Percentiles rank a stretch among this genome's conserved stretches.
Conservation (phyloP, 2,113 vertebrate species). For the Platichthys stellatus region DNA sequence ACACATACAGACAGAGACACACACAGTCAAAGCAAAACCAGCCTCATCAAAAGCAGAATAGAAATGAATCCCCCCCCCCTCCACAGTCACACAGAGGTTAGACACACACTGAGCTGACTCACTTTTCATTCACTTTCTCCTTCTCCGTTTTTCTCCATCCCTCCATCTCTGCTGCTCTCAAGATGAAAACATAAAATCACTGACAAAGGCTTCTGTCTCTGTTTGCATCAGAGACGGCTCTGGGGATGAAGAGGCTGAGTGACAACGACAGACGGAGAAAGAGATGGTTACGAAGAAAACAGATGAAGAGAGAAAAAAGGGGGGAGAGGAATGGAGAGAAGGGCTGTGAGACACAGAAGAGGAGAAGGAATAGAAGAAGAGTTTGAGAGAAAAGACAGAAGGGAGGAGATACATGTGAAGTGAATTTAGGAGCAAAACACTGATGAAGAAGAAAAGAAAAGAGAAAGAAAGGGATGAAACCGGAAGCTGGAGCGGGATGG, state of each 20-base stretch:
- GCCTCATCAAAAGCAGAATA: neutral
- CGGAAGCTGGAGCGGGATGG: neutral
- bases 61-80: neutral
- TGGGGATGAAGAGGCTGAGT: neutral
- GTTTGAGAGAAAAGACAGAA: neutral
- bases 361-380: neutral
- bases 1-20: neutral
- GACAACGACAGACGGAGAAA: neutral
- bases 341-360: too few species aligned
- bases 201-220: constrained; percentile 3
- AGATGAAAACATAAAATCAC: neutral
- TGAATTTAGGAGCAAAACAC: neutral
- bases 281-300: too few species aligned
- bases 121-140: neutral
- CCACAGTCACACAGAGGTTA: neutral
- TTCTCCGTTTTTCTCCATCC: neutral
- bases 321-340: neutral
- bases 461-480: too few species aligned
- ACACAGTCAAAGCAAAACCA: neutral
- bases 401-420: neutral
- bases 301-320: neutral
- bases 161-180: neutral
- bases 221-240: neutral
- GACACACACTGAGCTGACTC: neutral
- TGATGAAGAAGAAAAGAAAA: neutral